Base-by-base conservation (phyloP, 2,888 invertebrate species). In the Dorcus hopei region DNA sequence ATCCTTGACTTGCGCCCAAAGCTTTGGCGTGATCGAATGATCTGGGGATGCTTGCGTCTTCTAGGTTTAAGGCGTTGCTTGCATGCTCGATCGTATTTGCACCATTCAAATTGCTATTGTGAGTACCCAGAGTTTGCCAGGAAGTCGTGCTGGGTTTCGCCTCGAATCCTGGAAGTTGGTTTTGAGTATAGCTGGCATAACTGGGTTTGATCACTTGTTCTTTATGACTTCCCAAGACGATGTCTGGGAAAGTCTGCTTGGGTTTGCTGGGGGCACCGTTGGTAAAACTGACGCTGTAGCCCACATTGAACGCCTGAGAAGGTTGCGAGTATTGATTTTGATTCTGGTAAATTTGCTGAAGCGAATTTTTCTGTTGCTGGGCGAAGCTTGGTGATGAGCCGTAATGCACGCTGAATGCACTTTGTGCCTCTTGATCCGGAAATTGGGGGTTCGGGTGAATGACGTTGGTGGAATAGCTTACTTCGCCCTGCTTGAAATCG, bases 1-100 rank as follows among this genome's bases (percentile, higher is more conserved):
- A 81, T 1, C 78, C 78, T 68, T 80, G 80, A 56, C 80, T 80
- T 41, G 72, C 76, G 0, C 78, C 79, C 5, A 81, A 62, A 6
- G 81, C 80, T 0, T 74, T 77, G 0, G 74, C 74, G 53, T 81
- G 81, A 65, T 81, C 80, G 51, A 81, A 81, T 54, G 73, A 73
- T 1, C 41, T 54, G 6, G 26, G 26, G 26, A 33, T 33, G 26
- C 26, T 33, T 33, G 26, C 6, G 26, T 33, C 26, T 33, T 33
- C 26, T 33, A 33, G 7, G 26, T 33, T 33, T 7, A 33, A 33
- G 5, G 7, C 26, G 26, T 33, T 33, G 26, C 26, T 26, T 26
- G 26, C 5, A 5, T 26, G 26, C 26, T 2, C 26, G 26, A 26
- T 26, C 0, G 26, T 5, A 33, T 33, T 33, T 33, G 26, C 26